These are phyloP conservation scores for Platynereis dumerilii DNA, from an alignment of 2,888 invertebrate genomes.

Conservation along the genomic window DNA sequence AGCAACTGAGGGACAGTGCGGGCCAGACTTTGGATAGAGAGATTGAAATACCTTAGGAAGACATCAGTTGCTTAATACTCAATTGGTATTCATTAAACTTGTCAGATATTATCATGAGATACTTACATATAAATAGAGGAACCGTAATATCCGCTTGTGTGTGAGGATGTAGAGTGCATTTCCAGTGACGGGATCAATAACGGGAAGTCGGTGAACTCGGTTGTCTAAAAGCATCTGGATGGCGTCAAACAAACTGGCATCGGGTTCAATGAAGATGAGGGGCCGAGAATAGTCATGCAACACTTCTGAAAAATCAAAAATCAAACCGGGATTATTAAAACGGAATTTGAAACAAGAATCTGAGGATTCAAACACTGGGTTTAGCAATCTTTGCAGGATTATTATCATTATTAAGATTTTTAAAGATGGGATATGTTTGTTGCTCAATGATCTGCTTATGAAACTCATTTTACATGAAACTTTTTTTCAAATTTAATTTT, in stretches of 20 bases:
- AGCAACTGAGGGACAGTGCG: too few relatives aligned
- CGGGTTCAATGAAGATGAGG: conserved; percentile 88
- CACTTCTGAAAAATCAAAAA: conserved; percentile 71
- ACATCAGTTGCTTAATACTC: too few relatives aligned
- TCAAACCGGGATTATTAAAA: neutral
- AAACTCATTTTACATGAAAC: too few relatives aligned
- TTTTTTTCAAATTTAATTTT: neutral
- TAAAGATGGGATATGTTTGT: too few relatives aligned
- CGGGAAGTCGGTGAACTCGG: conserved; percentile 95
- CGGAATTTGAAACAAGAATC: too few relatives aligned
- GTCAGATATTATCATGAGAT: conserved; percentile 18
- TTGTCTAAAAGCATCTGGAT: conserved; percentile 90
- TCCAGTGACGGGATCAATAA: conserved; percentile 92
- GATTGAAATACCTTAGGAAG: too few relatives aligned
- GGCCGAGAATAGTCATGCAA: conserved; percentile 85
- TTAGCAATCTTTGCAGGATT: too few relatives aligned
- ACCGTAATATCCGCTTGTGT: conserved; percentile 96
- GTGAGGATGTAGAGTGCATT: conserved; percentile 98
- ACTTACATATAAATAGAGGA: conserved; percentile 97
- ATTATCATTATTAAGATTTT: too few relatives aligned
- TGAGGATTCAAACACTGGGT: too few relatives aligned
- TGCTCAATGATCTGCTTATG: too few relatives aligned
- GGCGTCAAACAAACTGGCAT: conserved; percentile 81
- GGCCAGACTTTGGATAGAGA: too few relatives aligned
- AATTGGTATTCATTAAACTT: too few relatives aligned